These are phyloP conservation scores for Aleiodes sp. DNA, from an alignment of 1,140 invertebrate species.

Conservation along the genomic window DNA sequence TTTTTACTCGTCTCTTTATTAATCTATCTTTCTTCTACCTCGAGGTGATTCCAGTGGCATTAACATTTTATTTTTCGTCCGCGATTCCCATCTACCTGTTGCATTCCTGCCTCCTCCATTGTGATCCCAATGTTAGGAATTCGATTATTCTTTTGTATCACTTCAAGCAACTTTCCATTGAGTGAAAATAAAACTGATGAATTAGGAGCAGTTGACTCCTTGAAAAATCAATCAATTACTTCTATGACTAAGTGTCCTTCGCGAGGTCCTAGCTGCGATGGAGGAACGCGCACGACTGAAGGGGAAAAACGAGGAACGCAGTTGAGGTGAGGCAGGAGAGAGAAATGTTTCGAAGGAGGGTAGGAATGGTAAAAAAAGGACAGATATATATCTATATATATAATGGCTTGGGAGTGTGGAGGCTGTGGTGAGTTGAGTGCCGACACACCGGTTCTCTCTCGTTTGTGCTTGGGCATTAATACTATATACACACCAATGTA, in stretches of 20 bases:
- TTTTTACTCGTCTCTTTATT: neutral
- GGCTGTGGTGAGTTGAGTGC: constrained; percentile 29
- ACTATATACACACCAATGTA: constrained; percentile 10
- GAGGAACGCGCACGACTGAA: constrained; percentile 38
- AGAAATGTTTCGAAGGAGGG: constrained; percentile 24
- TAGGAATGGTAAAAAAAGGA: constrained; percentile 12
- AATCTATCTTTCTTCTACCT: neutral
- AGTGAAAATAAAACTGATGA: too few relatives aligned
- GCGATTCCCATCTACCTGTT: neutral
- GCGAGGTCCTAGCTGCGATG: constrained; percentile 33
- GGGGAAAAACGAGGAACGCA: constrained; percentile 13
- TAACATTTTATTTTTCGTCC: neutral
- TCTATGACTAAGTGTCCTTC: neutral
- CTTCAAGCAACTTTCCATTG: too few relatives aligned
- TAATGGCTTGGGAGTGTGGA: constrained; percentile 29
- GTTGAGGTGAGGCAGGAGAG: constrained; percentile 24
- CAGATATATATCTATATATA: too few relatives aligned
- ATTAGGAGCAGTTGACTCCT: neutral
- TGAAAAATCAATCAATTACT: neutral
- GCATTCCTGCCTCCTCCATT: neutral
- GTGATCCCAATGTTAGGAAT: neutral
- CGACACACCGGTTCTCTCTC: constrained; percentile 45
- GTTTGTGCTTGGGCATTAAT: constrained; percentile 38
- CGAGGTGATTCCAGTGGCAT: neutral
- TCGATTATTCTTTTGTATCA: neutral